These are phyloP conservation scores for Synaphobranchus kaupii DNA, from an alignment of 2,797 vertebrate species.

Conservation along the genomic window DNA sequence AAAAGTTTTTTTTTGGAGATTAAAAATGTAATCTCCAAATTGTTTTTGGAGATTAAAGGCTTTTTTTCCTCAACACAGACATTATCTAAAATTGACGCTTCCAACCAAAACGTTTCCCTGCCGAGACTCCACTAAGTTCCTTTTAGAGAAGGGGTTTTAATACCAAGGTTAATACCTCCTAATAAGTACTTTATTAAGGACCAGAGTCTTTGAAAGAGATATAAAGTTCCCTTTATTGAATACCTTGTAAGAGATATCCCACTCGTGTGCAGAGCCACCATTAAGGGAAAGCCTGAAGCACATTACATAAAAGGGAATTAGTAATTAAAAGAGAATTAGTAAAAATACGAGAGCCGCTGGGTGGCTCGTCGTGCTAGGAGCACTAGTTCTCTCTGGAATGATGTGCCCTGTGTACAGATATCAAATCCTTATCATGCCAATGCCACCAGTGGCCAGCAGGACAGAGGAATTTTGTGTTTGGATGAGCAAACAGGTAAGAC, in stretches of 20 bases:
- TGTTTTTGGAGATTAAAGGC: too few relatives aligned
- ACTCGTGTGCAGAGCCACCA: not conserved
- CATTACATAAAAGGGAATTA: not conserved
- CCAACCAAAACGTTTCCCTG: not conserved
- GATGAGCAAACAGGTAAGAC: not conserved
- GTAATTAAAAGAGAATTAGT: not conserved
- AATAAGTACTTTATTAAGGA: not conserved
- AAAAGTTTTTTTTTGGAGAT: not conserved
- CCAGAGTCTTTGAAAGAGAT: not conserved
- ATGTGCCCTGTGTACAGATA: not conserved
- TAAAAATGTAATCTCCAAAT: too few relatives aligned
- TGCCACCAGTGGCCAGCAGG: not conserved
- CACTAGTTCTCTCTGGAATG: not conserved
- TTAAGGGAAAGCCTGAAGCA: not conserved
- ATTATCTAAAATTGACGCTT: not conserved
- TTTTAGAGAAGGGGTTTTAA: not conserved
- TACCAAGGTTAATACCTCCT: not conserved
- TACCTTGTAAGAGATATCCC: not conserved
- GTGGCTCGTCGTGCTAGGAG: not conserved
- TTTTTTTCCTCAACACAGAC: too few relatives aligned
- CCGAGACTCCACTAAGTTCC: not conserved
- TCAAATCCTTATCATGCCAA: not conserved
- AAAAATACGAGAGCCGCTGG: not conserved
- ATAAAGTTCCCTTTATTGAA: conserved; percentile 11
- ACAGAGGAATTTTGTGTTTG: not conserved